These are phyloP conservation scores for Oceanodroma leucorhoa DNA, from an alignment of 2,797 vertebrate genomes.

Conservation along the genomic window DNA sequence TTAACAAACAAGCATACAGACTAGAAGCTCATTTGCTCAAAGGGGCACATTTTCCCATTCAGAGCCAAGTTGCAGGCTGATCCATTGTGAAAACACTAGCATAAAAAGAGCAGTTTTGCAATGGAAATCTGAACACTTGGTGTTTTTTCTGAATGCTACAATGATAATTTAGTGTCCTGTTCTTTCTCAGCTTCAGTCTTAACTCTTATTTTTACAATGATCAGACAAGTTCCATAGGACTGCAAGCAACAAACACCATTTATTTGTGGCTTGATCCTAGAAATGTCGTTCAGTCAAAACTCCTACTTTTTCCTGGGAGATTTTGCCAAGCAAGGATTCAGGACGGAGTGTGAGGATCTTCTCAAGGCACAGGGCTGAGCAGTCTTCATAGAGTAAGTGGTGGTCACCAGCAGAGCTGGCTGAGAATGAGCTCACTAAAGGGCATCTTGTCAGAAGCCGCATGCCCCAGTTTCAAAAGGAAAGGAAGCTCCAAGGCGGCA, in stretches of 20 bases:
- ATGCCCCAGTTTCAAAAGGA: neutral
- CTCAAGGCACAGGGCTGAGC: neutral
- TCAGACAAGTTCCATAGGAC: neutral
- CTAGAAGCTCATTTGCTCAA: neutral
- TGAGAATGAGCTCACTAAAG: neutral
- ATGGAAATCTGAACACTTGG: neutral
- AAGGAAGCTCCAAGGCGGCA: neutral
- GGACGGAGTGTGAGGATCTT: neutral
- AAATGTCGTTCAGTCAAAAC: neutral
- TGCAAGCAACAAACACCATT: neutral
- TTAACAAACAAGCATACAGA: neutral
- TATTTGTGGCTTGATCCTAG: conserved; percentile 8
- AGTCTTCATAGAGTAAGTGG: neutral
- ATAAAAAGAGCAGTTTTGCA: neutral
- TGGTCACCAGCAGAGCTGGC: neutral
- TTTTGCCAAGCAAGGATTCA: neutral
- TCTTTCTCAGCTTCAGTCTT: neutral
- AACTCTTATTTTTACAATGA: neutral
- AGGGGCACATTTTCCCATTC: neutral
- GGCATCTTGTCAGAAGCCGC: rapidly evolving
- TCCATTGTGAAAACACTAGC: neutral
- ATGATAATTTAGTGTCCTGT: neutral
- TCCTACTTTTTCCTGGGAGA: neutral
- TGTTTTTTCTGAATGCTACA: neutral
- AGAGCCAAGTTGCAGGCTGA: conserved; percentile 18